Evolutionary conservation across 2,113 vertebrate species (phyloP).

Genomic region (Psophia crepitans): DNA sequence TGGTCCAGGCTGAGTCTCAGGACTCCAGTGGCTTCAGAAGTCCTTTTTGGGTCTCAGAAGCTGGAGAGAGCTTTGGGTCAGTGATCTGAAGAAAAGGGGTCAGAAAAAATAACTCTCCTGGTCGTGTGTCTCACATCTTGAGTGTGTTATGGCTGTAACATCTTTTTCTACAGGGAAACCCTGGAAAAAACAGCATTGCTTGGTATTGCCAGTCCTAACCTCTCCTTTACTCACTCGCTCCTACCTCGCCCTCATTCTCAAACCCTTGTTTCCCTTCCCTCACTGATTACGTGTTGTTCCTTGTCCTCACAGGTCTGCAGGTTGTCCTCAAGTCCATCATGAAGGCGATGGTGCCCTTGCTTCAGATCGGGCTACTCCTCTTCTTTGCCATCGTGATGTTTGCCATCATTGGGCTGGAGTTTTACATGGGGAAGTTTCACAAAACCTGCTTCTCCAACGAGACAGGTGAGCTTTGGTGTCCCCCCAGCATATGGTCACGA

Average conservation of each 20-base stretch:
- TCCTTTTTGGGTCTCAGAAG: background rate
- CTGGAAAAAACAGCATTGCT: background rate
- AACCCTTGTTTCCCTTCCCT: background rate
- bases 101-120: background rate
- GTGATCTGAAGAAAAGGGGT: background rate
- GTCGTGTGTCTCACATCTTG: fast-evolving
- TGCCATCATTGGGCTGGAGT: slow-evolving; percentile 95
- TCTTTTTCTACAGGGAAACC: too few relatives aligned
- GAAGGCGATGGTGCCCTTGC: slow-evolving; percentile 97
- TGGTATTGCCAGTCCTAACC: background rate
- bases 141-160: background rate
- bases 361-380: slow-evolving; percentile 93
- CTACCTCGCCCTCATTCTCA: background rate
- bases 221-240: background rate
- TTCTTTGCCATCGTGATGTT: slow-evolving; percentile 99
- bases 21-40: background rate
- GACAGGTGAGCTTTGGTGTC: slow-evolving; percentile 76
- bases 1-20: background rate
- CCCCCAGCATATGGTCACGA: fast-evolving
- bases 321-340: slow-evolving; percentile 98
- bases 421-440: slow-evolving; percentile 98
- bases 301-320: slow-evolving; percentile 83
- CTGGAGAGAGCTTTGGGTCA: background rate
- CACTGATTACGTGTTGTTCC: background rate
- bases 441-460: slow-evolving; percentile 86